phyloP scores from a whole-genome alignment of 2,113 vertebrate genomes.

The Urocitellus parryii region DNA sequence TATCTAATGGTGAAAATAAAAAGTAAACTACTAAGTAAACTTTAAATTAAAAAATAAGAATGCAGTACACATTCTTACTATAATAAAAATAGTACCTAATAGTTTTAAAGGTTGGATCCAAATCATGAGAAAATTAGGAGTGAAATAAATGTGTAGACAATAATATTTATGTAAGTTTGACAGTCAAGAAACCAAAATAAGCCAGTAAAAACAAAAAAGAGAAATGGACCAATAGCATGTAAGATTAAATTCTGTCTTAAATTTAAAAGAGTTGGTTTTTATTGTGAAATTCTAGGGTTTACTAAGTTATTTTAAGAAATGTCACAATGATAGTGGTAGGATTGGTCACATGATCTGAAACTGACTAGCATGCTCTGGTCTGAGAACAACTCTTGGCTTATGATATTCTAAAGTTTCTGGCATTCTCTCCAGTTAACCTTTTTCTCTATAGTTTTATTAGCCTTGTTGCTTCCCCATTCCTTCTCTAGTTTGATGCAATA shows the following conservation, averaged over 20 bases:
- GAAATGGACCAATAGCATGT: background rate
- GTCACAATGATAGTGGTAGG: background rate
- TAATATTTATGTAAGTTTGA: background rate
- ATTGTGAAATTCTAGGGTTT: slow-evolving; percentile 33
- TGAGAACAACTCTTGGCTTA: slow-evolving; percentile 32
- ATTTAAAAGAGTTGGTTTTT: slow-evolving; percentile 39
- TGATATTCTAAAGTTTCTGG: slow-evolving; percentile 11
- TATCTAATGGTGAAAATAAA: background rate
- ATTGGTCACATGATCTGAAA: slow-evolving; percentile 29
- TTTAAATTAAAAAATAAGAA: slow-evolving; percentile 31
- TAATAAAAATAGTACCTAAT: background rate
- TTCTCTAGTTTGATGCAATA: background rate
- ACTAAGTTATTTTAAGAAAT: background rate
- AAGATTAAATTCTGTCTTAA: slow-evolving; percentile 53
- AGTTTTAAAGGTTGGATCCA: background rate
- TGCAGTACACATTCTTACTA: background rate
- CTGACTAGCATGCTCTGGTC: background rate
- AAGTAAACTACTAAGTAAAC: background rate
- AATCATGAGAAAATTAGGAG: slow-evolving; percentile 22
- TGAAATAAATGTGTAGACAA: slow-evolving; percentile 6
- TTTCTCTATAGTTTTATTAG: background rate
- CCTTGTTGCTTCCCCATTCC: background rate
- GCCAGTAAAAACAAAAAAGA: background rate
- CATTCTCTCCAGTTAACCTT: background rate
- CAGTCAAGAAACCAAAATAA: slow-evolving; percentile 16